These are phyloP conservation scores for Mareca penelope DNA, from an alignment of 2,797 vertebrate genomes.

Conservation along the genomic window DNA sequence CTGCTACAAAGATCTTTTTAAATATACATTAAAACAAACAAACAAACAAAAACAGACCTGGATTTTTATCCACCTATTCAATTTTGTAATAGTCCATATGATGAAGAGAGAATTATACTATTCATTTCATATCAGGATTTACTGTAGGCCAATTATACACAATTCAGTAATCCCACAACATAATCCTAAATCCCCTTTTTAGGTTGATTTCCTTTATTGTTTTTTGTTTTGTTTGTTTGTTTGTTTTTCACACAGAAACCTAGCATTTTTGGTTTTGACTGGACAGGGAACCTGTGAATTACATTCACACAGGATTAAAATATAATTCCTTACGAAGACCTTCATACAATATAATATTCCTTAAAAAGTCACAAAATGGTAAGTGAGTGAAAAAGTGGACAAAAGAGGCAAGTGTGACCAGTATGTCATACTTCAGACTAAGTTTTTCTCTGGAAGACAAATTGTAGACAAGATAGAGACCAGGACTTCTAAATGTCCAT, in stretches of 20 bases:
- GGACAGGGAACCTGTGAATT: not conserved
- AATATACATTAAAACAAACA: not conserved
- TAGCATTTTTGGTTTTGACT: not conserved
- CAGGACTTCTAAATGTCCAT: not conserved
- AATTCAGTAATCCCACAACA: not conserved
- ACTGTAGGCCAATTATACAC: not conserved
- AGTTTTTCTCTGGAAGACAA: not conserved
- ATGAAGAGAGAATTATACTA: not conserved
- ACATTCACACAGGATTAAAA: not conserved
- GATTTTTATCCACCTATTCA: not conserved
- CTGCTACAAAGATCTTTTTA: not conserved
- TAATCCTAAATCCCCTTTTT: not conserved
- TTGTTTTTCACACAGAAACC: not conserved
- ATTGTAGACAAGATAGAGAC: not conserved
- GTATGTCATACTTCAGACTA: not conserved
- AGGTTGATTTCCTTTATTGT: not conserved
- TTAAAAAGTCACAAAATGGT: not conserved
- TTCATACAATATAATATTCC: fast-evolving
- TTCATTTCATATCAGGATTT: not conserved
- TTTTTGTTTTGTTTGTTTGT: not conserved
- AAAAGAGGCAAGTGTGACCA: not conserved
- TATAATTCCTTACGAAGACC: not conserved
- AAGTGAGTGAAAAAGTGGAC: not conserved
- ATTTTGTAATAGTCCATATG: not conserved
- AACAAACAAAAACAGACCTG: fast-evolving